These are phyloP conservation scores for Eilema caniola DNA, from an alignment of 2,888 invertebrate species.

Conservation along the genomic window DNA sequence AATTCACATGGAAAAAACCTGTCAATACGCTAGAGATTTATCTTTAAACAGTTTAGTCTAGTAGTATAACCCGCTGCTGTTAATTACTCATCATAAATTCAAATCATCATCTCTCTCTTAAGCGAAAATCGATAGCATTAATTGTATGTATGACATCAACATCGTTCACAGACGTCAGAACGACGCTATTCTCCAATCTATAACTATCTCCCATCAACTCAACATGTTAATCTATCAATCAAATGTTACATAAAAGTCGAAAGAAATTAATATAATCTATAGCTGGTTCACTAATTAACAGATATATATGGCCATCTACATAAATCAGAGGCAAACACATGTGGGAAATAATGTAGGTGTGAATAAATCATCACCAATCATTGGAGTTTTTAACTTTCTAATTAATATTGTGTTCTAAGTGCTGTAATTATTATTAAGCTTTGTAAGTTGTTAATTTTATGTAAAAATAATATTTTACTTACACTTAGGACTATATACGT, in stretches of 20 bases:
- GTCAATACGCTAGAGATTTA: not conserved
- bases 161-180: constrained; percentile 24
- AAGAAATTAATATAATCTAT: constrained; percentile 39
- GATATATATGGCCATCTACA: constrained; percentile 43
- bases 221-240: constrained; percentile 37
- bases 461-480: not conserved
- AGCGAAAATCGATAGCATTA: constrained; percentile 10
- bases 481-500: not conserved
- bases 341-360: constrained; percentile 45
- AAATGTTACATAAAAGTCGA: constrained; percentile 43
- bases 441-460: not conserved
- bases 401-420: not conserved
- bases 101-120: not conserved
- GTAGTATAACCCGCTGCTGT: not conserved
- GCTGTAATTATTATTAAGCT: not conserved
- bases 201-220: constrained; percentile 21
- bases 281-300: constrained; percentile 41
- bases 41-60: not conserved
- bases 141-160: constrained; percentile 10
- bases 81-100: not conserved
- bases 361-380: constrained; percentile 16
- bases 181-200: constrained; percentile 29
- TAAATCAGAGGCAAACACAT: constrained; percentile 33
- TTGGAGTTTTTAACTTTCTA: constrained; percentile 1
- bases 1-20: not conserved